Evolutionary conservation across 1,140 invertebrate genomes (phyloP), one percentile per base, ranked within the genome.

Genomic region (Branchinecta lynchi): DNA sequence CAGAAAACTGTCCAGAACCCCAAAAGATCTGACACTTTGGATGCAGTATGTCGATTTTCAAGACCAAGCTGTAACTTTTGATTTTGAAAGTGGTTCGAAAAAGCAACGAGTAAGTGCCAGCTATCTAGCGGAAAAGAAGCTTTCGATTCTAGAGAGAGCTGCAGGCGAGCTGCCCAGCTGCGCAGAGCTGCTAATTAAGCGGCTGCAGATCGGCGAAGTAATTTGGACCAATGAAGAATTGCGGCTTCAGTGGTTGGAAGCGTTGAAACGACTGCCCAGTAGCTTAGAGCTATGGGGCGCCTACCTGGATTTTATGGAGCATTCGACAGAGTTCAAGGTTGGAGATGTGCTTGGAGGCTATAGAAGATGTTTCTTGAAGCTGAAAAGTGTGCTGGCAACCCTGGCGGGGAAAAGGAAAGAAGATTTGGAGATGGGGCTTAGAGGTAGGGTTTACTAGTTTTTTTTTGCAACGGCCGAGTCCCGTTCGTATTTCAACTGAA

Each of bases 291-390:
- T 60, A 3, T 60, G 51, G 51, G 17, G 17, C 17, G 51, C 51
- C 17, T 60, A 60, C 6, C 51, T 60, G 12, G 6, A 60, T 20
- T 60, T 60, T 60, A 60, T 60, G 51, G 51, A 60, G 17, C 51
- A 60, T 60, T 60, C 17, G 12, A 20, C 12, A 3, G 51, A 60
- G 12, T 60, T 60, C 17, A 60, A 60, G 6, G 51, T 60, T 60
- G 51, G 51, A 15, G 51, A 60, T 60, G 51, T 60, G 1, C 51
- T 60, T 60, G 51, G 51, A 60, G 51, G 51, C 12, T 60, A 60
- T 60, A 2, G 17, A 20, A 60, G 51, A 60, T 60, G 51, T 20
- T 15, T 60, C 17, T 20, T 60, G 17, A 60, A 60, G 51, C 12
- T 60, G 51, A 60, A 60, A 60, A 60, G 17, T 60, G 12, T 60